phyloP scores from a whole-genome alignment of 2,888 invertebrate species.

The Lasioglossum vierecki region DNA sequence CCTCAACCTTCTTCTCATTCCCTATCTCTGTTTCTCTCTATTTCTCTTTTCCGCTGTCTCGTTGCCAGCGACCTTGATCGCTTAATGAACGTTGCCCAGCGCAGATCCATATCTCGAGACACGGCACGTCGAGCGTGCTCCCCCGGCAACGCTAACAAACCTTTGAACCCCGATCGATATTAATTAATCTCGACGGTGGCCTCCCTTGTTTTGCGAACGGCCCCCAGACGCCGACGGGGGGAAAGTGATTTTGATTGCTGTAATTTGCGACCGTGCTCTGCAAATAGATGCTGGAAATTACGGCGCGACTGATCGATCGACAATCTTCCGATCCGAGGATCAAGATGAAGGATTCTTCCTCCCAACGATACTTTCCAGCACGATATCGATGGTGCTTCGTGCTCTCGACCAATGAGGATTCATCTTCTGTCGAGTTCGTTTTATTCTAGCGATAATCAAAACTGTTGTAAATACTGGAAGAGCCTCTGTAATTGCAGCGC shows the following conservation, averaged over 20 bases:
- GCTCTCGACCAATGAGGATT: background rate
- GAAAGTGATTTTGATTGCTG: constrained; percentile 43
- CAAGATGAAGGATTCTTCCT: background rate
- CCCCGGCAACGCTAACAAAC: constrained; percentile 17
- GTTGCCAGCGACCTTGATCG: constrained; percentile 60
- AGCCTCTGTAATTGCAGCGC: background rate
- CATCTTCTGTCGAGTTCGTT: background rate
- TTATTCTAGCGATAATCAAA: background rate
- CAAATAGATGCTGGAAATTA: constrained; percentile 39
- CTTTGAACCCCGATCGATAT: constrained; percentile 46
- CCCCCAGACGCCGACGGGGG: background rate
- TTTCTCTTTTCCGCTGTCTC: constrained; percentile 12
- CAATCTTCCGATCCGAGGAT: background rate
- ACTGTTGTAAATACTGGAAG: background rate
- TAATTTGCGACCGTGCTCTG: constrained; percentile 25
- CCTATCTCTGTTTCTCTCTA: background rate
- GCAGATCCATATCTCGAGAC: constrained; percentile 55
- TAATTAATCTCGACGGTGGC: constrained; percentile 42
- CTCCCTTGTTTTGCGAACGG: background rate
- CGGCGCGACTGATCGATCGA: background rate
- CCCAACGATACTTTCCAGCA: background rate
- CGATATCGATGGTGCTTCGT: background rate
- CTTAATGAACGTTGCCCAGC: constrained; percentile 48
- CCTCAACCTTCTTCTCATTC: constrained; percentile 9
- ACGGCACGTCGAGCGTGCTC: constrained; percentile 13